Evolutionary conservation across 2,888 invertebrate species (phyloP).

Genomic region (Antheraea assamensis): DNA sequence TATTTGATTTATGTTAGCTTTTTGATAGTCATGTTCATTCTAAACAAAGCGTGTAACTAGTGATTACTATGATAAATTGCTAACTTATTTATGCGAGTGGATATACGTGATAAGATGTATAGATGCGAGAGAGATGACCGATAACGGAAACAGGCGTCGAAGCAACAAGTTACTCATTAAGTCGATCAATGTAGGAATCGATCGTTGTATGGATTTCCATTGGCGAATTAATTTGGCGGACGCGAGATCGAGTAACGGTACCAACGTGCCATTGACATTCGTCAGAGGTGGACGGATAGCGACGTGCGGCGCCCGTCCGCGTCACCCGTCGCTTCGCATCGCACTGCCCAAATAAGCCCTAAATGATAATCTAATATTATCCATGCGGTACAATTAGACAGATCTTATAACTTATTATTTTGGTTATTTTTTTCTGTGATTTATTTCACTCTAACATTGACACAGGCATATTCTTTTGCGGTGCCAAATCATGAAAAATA

Average conservation of each 20-base stretch:
- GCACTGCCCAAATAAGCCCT: conserved; percentile 7
- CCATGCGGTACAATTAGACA: background rate
- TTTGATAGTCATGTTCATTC: background rate
- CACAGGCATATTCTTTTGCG: too few relatives aligned
- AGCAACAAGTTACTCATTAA: conserved; percentile 72
- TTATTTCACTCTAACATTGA: too few relatives aligned
- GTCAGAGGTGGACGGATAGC: conserved; percentile 64
- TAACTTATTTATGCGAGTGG: conserved; percentile 43
- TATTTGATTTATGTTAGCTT: background rate
- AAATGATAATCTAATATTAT: background rate
- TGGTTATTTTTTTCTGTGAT: too few relatives aligned
- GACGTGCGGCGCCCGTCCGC: conserved; percentile 21
- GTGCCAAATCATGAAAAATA: background rate
- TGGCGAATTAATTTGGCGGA: conserved; percentile 79
- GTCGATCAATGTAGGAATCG: conserved; percentile 69
- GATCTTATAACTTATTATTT: background rate
- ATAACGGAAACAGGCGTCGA: conserved; percentile 63
- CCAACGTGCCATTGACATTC: conserved; percentile 79
- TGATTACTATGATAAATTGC: conserved; percentile 41
- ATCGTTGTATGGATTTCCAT: conserved; percentile 71
- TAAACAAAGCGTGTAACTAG: background rate
- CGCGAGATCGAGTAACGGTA: conserved; percentile 79
- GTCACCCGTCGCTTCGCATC: conserved; percentile 29
- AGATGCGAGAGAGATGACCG: conserved; percentile 53
- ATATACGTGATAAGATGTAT: conserved; percentile 39